phyloP scores from a whole-genome alignment of 2,888 invertebrate species.

The Cryptosula pallasiana region DNA sequence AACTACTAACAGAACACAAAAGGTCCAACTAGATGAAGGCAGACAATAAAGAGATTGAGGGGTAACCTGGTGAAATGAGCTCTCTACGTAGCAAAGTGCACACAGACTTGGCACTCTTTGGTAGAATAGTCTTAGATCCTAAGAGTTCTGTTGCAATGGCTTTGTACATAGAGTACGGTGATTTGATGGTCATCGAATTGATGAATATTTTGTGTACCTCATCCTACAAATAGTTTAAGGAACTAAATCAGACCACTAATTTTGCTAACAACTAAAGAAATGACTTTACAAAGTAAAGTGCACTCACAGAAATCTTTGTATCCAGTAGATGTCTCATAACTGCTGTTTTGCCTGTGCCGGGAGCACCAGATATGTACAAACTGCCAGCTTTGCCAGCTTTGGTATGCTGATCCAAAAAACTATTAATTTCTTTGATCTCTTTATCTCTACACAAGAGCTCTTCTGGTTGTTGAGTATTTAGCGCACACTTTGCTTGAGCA shows the following conservation, averaged over 20 bases:
- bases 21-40: no score
- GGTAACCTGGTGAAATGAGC: constrained; percentile 42
- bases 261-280: no score
- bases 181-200: constrained; percentile 84
- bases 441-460: constrained; percentile 65
- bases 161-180: constrained; percentile 73
- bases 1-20: no score
- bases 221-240: background rate
- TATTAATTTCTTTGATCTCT: constrained; percentile 66
- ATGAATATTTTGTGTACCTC: constrained; percentile 61
- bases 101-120: background rate
- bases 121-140: background rate
- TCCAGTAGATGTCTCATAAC: constrained; percentile 71
- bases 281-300: no score
- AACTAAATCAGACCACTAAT: no score
- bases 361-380: constrained; percentile 90
- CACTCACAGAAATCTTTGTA: background rate
- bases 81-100: background rate
- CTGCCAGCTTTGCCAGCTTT: constrained; percentile 67
- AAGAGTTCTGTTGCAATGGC: constrained; percentile 44
- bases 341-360: constrained; percentile 95
- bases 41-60: background rate
- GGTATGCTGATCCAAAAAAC: constrained; percentile 67
- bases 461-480: constrained; percentile 58
- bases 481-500: constrained; percentile 54